phyloP scores from a whole-genome alignment of 2,113 vertebrate genomes.

The Urocynchramus pylzowi region DNA sequence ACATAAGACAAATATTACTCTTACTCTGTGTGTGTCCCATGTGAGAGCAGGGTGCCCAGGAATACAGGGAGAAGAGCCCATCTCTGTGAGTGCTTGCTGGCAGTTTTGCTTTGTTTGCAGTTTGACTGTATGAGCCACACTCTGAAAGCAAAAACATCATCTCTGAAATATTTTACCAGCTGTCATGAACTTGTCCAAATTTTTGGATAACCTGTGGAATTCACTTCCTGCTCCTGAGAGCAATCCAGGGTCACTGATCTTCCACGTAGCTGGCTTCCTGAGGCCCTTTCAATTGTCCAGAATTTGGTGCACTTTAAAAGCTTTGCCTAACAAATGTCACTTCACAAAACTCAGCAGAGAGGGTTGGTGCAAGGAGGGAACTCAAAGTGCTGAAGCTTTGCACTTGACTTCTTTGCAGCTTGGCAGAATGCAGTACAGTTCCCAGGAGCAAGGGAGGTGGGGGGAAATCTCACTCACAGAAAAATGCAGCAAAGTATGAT shows the following conservation, averaged over 20 bases:
- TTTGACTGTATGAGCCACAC: neutral
- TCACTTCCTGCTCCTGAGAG: neutral
- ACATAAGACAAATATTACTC: neutral
- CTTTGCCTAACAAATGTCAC: neutral
- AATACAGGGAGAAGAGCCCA: neutral
- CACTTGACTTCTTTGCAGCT: neutral
- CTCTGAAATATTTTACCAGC: neutral
- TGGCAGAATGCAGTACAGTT: neutral
- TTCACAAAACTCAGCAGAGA: neutral
- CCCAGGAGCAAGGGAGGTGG: neutral
- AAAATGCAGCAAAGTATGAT: neutral
- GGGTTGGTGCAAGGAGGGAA: neutral
- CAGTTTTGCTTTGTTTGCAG: neutral
- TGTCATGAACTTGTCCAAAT: neutral
- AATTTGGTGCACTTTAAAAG: neutral
- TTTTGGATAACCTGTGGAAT: neutral
- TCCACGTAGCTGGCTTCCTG: neutral
- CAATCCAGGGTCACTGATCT: neutral
- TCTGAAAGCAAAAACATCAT: neutral
- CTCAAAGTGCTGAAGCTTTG: neutral
- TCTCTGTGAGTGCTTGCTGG: neutral
- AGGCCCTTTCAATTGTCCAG: neutral
- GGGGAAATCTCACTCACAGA: neutral
- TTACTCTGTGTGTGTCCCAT: fast-evolving
- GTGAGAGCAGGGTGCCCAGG: neutral